These are phyloP conservation scores for Clamator glandarius DNA, from an alignment of 2,797 vertebrate genomes.

Conservation along the genomic window DNA sequence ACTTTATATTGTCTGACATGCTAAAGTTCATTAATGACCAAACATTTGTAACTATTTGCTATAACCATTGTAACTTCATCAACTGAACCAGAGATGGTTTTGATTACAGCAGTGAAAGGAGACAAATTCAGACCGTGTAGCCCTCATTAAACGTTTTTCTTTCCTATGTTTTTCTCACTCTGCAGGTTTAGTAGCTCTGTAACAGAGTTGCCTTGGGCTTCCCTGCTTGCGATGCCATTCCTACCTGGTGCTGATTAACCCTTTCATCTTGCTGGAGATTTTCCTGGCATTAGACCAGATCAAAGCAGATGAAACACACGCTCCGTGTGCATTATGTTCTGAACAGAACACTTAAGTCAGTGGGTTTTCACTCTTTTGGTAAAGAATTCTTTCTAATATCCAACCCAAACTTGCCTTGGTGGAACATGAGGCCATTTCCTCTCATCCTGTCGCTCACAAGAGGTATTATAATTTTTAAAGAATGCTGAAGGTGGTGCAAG, in stretches of 20 bases:
- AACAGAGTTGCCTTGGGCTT: background rate
- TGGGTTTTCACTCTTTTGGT: background rate
- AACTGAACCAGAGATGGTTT: background rate
- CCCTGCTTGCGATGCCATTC: background rate
- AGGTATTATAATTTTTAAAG: background rate
- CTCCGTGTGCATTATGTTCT: background rate
- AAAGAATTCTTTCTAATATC: no score
- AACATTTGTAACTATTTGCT: background rate
- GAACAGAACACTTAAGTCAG: background rate
- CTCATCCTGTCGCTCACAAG: no score
- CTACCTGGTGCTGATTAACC: rapidly evolving
- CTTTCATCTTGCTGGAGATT: background rate
- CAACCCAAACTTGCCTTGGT: no score
- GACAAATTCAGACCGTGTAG: background rate
- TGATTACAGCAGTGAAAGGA: background rate
- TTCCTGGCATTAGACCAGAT: background rate
- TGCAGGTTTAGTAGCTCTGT: background rate
- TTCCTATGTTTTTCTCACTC: rapidly evolving
- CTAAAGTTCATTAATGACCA: background rate
- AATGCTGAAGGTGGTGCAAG: background rate
- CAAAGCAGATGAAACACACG: background rate
- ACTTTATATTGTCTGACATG: background rate
- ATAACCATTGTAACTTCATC: background rate
- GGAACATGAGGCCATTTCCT: no score
- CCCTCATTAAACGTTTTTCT: background rate